Percentiles rank a stretch among this genome's conserved stretches.
Conservation (phyloP, 2,797 vertebrate species). For the Tangara arthus region DNA sequence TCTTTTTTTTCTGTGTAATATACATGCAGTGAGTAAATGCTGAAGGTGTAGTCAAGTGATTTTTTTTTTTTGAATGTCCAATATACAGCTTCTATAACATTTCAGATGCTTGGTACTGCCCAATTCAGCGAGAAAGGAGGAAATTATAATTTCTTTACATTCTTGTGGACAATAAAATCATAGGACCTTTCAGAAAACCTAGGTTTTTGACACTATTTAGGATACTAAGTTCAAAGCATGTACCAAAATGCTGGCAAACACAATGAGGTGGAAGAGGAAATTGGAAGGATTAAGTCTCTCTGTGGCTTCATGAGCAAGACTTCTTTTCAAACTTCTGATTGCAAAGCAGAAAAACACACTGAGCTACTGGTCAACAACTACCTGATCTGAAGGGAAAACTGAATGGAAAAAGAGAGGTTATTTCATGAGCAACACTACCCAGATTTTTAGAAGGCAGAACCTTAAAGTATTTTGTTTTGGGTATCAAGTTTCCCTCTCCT, state of each 20-base stretch:
- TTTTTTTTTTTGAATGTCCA: neutral
- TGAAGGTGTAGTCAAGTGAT: neutral
- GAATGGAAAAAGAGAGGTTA: neutral
- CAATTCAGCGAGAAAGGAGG: neutral
- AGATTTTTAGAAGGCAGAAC: neutral
- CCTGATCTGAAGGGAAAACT: neutral
- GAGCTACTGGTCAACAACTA: neutral
- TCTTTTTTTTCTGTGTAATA: neutral
- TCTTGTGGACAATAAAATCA: neutral
- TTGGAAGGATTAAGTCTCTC: neutral
- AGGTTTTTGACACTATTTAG: neutral
- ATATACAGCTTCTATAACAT: neutral
- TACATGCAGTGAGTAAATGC: neutral
- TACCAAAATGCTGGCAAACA: neutral
- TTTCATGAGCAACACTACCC: neutral
- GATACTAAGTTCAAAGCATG: neutral
- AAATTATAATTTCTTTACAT: neutral
- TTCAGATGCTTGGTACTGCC: neutral
- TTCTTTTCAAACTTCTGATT: neutral
- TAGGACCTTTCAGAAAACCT: neutral
- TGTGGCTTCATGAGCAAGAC: neutral
- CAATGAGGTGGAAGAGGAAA: neutral
- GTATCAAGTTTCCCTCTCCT: neutral
- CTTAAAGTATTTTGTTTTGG: neutral
- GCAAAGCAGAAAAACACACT: neutral